Conservation (phyloP, 1,140 invertebrate genomes). For the Armadillidium nasatum region DNA sequence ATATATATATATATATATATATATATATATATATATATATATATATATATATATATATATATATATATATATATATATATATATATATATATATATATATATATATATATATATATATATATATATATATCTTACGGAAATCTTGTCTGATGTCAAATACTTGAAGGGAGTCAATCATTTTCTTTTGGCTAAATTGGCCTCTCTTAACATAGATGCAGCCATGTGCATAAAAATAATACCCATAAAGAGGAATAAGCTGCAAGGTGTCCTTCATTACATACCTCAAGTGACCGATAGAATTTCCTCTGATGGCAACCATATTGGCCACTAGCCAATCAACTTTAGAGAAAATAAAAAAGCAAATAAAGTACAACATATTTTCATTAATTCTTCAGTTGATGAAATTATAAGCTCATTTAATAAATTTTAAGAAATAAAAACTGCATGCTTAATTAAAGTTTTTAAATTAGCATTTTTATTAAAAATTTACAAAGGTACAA, state of each 20-base stretch:
- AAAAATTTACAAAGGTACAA: no score
- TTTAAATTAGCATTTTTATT: no score
- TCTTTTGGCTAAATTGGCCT: conserved; percentile 52
- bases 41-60: conserved; percentile 18
- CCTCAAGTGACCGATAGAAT: conserved; percentile 52
- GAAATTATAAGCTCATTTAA: no score
- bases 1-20: not conserved
- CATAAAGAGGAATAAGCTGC: conserved; percentile 56
- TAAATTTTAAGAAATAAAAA: no score
- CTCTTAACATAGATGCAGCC: conserved; percentile 57
- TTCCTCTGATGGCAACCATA: conserved; percentile 54
- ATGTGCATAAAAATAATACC: conserved; percentile 56
- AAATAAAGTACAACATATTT: no score
- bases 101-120: conserved; percentile 5
- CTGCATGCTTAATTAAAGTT: no score
- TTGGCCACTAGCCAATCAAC: conserved; percentile 57
- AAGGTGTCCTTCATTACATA: conserved; percentile 58
- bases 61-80: conserved; percentile 25
- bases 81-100: conserved; percentile 14
- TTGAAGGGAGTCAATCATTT: conserved; percentile 51
- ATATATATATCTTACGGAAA: conserved; percentile 54
- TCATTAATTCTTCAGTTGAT: no score
- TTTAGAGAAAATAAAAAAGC: conserved; percentile 45
- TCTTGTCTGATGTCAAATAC: conserved; percentile 50
- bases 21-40: not conserved